phyloP scores from a whole-genome alignment of 2,888 invertebrate species.

The Epinotia demarniana region DNA sequence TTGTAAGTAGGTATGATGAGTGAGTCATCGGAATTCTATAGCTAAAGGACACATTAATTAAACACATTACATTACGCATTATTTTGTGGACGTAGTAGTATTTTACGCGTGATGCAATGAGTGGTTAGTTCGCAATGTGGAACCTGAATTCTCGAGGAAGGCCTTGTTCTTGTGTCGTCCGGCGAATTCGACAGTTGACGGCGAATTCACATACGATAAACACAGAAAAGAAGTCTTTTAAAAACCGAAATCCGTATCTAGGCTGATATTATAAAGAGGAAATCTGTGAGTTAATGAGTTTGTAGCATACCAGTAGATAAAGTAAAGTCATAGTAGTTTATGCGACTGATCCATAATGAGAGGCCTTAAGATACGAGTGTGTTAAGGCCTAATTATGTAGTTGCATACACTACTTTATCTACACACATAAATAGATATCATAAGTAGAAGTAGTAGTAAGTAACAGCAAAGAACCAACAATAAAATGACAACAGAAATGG shows the following conservation, averaged over 20 bases:
- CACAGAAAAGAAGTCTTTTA: not conserved
- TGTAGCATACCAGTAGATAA: no score
- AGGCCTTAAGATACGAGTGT: no score
- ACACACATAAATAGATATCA: no score
- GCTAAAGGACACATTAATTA: slow-evolving; percentile 11
- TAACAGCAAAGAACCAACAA: no score
- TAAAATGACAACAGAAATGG: no score
- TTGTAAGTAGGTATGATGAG: not conserved
- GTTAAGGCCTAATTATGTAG: no score
- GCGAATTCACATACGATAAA: not conserved
- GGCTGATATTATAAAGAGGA: no score
- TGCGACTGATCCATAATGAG: no score
- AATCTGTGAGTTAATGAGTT: no score
- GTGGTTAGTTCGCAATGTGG: not conserved
- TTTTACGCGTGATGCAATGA: slow-evolving; percentile 21
- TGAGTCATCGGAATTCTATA: slow-evolving; percentile 19
- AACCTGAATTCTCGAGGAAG: not conserved
- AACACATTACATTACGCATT: not conserved
- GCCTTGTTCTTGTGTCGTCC: not conserved
- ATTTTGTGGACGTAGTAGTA: slow-evolving; percentile 11
- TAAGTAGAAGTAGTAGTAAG: no score
- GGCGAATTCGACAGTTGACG: not conserved
- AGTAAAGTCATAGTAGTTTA: no score
- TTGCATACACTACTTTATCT: no score
- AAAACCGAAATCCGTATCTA: not conserved